Percentiles rank a stretch among this genome's conserved stretches.
Evolutionary conservation across 2,888 invertebrate genomes (phyloP).

Genomic region (Prenolepis imparis): DNA sequence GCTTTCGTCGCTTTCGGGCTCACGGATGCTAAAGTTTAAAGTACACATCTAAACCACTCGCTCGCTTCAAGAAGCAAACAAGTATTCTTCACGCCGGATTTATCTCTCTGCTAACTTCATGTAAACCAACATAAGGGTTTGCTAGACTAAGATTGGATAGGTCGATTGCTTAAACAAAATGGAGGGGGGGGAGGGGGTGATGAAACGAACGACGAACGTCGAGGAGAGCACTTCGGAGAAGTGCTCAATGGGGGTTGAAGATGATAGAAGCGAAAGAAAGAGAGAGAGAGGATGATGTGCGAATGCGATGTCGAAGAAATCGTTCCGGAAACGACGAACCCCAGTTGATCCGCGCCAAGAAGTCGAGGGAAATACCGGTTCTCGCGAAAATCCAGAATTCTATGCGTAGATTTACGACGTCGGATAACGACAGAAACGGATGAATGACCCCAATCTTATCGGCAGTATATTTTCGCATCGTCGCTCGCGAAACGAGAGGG

Average conservation of each 20-base stretch:
- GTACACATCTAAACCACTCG: constrained; percentile 12
- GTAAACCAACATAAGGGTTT: constrained; percentile 29
- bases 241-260: constrained; percentile 13
- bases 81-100: constrained; percentile 37
- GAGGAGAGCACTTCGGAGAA: constrained; percentile 22
- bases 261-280: constrained; percentile 34
- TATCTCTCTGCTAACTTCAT: constrained; percentile 42
- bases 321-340: constrained; percentile 17
- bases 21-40: not conserved
- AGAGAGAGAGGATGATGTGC: constrained; percentile 28
- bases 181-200: too few species aligned
- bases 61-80: constrained; percentile 27
- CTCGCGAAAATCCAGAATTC: constrained; percentile 1
- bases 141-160: constrained; percentile 40
- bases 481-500: constrained; percentile 30
- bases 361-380: constrained; percentile 27
- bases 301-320: constrained; percentile 32
- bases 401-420: constrained; percentile 35
- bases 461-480: not conserved
- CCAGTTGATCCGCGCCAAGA: constrained; percentile 27
- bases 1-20: too few species aligned
- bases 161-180: constrained; percentile 25
- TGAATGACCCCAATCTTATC: constrained; percentile 61
- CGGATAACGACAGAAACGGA: constrained; percentile 46
- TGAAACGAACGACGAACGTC: constrained; percentile 1